Conservation (phyloP, 2,888 invertebrate genomes). For the Sturmia bella region DNA sequence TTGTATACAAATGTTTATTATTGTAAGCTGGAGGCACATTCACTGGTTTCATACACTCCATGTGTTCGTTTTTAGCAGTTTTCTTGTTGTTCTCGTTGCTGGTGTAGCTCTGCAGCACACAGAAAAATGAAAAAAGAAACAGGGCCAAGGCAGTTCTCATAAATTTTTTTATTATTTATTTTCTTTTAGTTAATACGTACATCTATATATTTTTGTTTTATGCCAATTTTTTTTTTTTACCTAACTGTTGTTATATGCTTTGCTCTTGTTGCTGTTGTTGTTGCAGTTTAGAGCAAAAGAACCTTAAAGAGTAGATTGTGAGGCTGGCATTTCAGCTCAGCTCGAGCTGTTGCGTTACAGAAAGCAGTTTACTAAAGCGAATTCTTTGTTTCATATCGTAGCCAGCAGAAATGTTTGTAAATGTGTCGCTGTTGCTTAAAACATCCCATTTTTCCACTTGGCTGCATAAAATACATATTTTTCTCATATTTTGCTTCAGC, state of each 20-base stretch:
- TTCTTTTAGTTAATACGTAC: slow-evolving; percentile 21
- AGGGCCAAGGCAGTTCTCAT: slow-evolving; percentile 69
- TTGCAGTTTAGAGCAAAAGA: slow-evolving; percentile 24
- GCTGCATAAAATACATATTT: slow-evolving; percentile 34
- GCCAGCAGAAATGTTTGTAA: slow-evolving; percentile 39
- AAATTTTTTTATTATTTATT: slow-evolving; percentile 36
- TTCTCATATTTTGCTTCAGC: background rate
- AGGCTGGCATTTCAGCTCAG: slow-evolving; percentile 51
- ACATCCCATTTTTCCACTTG: slow-evolving; percentile 60
- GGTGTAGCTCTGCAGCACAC: slow-evolving; percentile 18
- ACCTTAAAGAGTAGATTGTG: slow-evolving; percentile 48
- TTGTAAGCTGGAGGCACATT: slow-evolving; percentile 62
- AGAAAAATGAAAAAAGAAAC: slow-evolving; percentile 53
- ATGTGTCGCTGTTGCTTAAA: slow-evolving; percentile 44
- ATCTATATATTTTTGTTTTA: slow-evolving; percentile 15
- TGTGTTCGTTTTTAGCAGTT: slow-evolving; percentile 55
- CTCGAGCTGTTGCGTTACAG: background rate
- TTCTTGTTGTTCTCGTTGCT: slow-evolving; percentile 39
- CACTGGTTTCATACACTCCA: slow-evolving; percentile 66
- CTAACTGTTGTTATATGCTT: slow-evolving; percentile 23
- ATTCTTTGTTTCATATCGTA: slow-evolving; percentile 56
- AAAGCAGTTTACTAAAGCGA: slow-evolving; percentile 44
- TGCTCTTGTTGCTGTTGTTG: slow-evolving; percentile 26
- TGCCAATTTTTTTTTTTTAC: slow-evolving; percentile 28
- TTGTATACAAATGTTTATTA: slow-evolving; percentile 67